Evolutionary conservation across 2,113 vertebrate species (phyloP).

Genomic region (Phyllostomus discolor): DNA sequence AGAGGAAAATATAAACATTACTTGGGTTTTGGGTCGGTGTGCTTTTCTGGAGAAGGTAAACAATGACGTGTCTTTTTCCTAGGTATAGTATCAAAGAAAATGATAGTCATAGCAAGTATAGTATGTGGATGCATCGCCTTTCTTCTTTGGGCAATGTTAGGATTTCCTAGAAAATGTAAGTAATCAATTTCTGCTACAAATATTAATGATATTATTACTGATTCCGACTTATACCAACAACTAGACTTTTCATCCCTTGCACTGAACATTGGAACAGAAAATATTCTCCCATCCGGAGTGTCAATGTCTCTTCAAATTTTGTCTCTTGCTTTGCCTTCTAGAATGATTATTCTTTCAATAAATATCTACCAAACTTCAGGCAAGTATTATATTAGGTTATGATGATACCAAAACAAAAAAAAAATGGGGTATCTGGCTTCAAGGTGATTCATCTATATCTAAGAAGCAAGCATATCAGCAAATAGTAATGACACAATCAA

Average conservation of each 20-base stretch:
- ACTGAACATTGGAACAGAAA: not conserved
- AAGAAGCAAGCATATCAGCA: not conserved
- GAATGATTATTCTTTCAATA: not conserved
- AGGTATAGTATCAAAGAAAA: not conserved
- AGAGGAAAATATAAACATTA: not conserved
- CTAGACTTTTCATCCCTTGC: not conserved
- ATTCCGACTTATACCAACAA: not conserved
- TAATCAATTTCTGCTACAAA: not conserved
- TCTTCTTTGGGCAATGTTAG: constrained; percentile 45
- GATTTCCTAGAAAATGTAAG: constrained; percentile 47
- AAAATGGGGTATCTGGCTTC: not conserved
- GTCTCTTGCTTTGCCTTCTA: not conserved
- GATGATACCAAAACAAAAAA: not conserved
- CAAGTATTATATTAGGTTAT: not conserved
- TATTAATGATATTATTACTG: not conserved
- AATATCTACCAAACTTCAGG: not conserved
- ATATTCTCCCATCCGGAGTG: not conserved
- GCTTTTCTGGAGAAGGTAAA: not conserved
- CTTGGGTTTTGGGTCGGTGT: not conserved
- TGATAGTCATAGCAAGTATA: not conserved
- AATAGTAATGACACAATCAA: not conserved
- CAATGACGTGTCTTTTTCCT: not conserved
- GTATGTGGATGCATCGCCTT: not conserved
- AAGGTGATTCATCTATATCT: not conserved
- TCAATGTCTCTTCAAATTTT: not conserved